Base-by-base conservation (phyloP, 1,140 invertebrate genomes). In the Lycorma delicatula region DNA sequence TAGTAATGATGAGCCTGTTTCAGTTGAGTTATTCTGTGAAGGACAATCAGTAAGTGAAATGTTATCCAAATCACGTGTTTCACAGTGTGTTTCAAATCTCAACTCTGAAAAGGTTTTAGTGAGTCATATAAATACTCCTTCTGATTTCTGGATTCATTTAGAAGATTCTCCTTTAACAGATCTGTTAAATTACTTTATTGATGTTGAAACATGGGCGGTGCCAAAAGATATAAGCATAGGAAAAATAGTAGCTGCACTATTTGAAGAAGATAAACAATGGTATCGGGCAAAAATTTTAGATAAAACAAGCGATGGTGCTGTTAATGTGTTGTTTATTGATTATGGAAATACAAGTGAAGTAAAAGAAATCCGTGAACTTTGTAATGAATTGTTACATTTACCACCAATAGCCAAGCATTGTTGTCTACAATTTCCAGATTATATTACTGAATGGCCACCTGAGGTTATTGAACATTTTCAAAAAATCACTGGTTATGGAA, bases 201-300 rank as follows among this genome's bases (percentile, higher is more conserved):
- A 77, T 46, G 76, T 75, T 1, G 68, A 77, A 3, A 70, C 78
- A 44, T 79, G 80, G 47, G 68, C 77, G 12, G 56, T 62, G 1
- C 66, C 78, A 1, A 60, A 70, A 0, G 70, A 81, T 18, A 59
- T 79, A 0, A 67, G 75, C 56, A 29, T 46, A 16, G 81, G 77
- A 1, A 70, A 75, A 0, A 16, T 84, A 0, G 83, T 81, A 58
- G 79, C 80, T 20, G 83, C 81, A n/a, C 76, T 81, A 59, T 85
- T 80, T 66, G 71, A 76, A 0, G 81, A 83, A 16, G 83, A 85
- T 60, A 72, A 74, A 20, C 69, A 75, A 9, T 87, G 80, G 76
- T 87, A 87, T 60, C 73, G 85, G 48, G 81, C 81, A 0, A 77
- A 82, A 66, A 74, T 86, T 29, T 70, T 85, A 23, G 77, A 77